These are phyloP conservation scores for Eufriesea mexicana DNA, from an alignment of 1,140 invertebrate species.

Conservation along the genomic window DNA sequence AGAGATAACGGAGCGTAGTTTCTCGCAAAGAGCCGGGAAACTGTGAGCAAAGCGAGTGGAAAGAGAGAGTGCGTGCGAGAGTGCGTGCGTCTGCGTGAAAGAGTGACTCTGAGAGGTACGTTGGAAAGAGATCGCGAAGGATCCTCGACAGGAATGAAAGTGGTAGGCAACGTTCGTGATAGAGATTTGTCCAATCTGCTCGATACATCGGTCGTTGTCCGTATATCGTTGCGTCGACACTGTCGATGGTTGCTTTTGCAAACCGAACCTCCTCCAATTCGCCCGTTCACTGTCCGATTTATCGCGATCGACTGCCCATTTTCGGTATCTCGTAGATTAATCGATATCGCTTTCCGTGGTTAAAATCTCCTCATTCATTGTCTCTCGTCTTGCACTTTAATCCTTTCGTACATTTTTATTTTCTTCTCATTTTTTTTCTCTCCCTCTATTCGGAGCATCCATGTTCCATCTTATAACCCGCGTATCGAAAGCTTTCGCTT, in stretches of 20 bases:
- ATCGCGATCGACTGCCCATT: not conserved
- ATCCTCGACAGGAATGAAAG: conserved; percentile 34
- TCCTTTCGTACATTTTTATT: accelerated
- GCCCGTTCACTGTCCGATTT: not conserved
- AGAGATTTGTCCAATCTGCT: conserved; percentile 25
- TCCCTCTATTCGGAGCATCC: conserved; percentile 32
- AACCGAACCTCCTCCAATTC: not conserved
- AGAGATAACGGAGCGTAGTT: conserved; percentile 4
- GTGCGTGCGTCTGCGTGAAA: not conserved
- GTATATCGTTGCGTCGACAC: conserved; percentile 23
- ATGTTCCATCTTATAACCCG: conserved; percentile 20
- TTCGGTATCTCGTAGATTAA: no score
- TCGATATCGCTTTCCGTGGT: no score
- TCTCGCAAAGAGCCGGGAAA: not conserved
- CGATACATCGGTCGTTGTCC: not conserved
- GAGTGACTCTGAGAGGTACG: not conserved
- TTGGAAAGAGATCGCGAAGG: conserved; percentile 10
- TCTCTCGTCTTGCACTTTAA: no score
- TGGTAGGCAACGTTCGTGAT: conserved; percentile 55
- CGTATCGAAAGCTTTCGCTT: conserved; percentile 34
- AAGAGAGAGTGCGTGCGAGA: not conserved
- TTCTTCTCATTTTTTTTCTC: no score
- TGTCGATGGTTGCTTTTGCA: not conserved
- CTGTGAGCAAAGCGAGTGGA: not conserved
- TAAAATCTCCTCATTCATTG: no score